A percentile compares a stretch with the other conserved stretches of the same genome.
phyloP scores from a whole-genome alignment of 2,888 invertebrate species.

The Drosophila yooni region DNA sequence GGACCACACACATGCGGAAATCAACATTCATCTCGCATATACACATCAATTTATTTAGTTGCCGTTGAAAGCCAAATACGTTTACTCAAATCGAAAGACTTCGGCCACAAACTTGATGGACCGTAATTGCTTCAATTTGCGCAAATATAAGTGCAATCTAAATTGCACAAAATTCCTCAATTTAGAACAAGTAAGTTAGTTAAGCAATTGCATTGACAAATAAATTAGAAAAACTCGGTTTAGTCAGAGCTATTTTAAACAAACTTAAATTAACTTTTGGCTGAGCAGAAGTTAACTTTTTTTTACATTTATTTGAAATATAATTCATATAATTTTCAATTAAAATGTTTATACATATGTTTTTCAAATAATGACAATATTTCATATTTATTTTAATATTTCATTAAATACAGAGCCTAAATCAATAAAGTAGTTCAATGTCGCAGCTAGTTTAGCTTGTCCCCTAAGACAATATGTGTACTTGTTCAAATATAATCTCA shows the following conservation, averaged over 20 bases:
- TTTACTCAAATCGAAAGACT: slow-evolving; percentile 51
- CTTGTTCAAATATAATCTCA: slow-evolving; percentile 38
- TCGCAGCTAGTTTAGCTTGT: slow-evolving; percentile 16
- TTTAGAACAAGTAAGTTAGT: not conserved
- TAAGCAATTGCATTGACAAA: not conserved
- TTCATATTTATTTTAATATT: not conserved
- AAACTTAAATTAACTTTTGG: not conserved
- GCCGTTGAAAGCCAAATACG: slow-evolving; percentile 50
- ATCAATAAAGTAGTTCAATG: slow-evolving; percentile 36
- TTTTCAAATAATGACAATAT: not conserved
- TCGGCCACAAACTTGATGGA: slow-evolving; percentile 45
- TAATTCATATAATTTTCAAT: not conserved
- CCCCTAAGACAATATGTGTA: slow-evolving; percentile 35
- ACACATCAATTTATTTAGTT: slow-evolving; percentile 52
- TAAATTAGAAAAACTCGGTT: not conserved
- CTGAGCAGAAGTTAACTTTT: not conserved
- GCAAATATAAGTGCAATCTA: not conserved
- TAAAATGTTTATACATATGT: not conserved
- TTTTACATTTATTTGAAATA: not conserved
- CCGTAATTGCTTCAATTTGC: slow-evolving; percentile 4
- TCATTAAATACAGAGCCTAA: not conserved
- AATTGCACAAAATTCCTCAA: not conserved
- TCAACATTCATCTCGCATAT: slow-evolving; percentile 10
- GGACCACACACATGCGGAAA: slow-evolving; percentile 59
- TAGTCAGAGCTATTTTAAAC: not conserved